Evolutionary conservation across 2,888 invertebrate genomes (phyloP), one percentile per base, ranked within the genome.

Genomic region (Noctuana brunneofusca): DNA sequence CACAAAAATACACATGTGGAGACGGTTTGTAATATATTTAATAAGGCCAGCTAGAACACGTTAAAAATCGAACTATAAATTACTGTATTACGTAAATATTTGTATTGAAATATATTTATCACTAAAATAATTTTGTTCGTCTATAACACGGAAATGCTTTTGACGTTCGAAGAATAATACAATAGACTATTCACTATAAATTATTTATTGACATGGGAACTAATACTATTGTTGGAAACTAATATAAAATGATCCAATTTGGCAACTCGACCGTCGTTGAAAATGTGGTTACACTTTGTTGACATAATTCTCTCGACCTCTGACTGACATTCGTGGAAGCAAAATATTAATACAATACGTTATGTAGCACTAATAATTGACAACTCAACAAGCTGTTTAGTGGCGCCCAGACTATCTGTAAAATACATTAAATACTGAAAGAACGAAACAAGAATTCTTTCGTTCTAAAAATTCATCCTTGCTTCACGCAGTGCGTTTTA

Each of bases 211-310:
- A 54, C 38, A 38, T 9, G 22, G 35, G 53, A n/a, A n/a, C n/a
- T n/a, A n/a, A n/a, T n/a, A n/a, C n/a, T 22, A 12, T 35, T 35
- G 18, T 53, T 20, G n/a, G 53, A 32, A 22, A 54, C 38, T 54
- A 54, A 54, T 54, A 54, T 54, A 14, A 54, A 38, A 22, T 54
- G 53, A 54, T 24, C 54, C 11, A 24, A 54, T 38, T 38, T 41
- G 16, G 22, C 8, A 54, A 41, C 22, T 54, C 14, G 9, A 54
- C 38, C 16, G 24, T 54, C 22, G 38, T 22, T 14, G 22, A 20
- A 20, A 35, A 53, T 24, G 8, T 53, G 27, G 48, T 48, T n/a
- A n/a, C 8, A 38, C 12, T 6, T 49, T 49, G 14, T 24, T 49
- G 14, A 14, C 8, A 27, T 22, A 27, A 49, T 14, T 49, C 6